phyloP scores from a whole-genome alignment of 1,140 invertebrate genomes.

The Tigriopus japonicus region DNA sequence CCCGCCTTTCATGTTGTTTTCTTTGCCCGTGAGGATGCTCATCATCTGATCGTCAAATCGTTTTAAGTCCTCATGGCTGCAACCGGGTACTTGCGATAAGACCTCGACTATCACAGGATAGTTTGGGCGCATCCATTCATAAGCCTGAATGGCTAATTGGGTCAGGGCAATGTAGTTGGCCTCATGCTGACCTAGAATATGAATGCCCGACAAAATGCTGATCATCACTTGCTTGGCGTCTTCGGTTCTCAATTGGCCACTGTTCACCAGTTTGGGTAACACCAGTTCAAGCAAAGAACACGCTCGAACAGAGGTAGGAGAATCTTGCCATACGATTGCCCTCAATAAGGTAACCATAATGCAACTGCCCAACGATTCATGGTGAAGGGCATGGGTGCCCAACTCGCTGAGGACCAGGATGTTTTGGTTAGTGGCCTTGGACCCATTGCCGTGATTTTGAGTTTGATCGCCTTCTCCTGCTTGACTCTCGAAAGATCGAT shows the following conservation, averaged over 20 bases:
- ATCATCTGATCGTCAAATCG: constrained; percentile 64
- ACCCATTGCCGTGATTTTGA: constrained; percentile 33
- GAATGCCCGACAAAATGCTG: constrained; percentile 21
- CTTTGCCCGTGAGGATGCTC: constrained; percentile 33
- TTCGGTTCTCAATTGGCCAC: constrained; percentile 28
- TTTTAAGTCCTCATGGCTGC: constrained; percentile 50
- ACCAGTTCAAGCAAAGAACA: constrained; percentile 45
- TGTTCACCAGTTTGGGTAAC: constrained; percentile 30
- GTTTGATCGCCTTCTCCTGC: constrained; percentile 37
- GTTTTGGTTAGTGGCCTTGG: constrained; percentile 17
- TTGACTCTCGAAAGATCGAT: constrained; percentile 38
- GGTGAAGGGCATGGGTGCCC: constrained; percentile 41
- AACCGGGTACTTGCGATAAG: constrained; percentile 42
- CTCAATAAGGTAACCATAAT: constrained; percentile 29
- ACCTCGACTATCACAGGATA: constrained; percentile 42
- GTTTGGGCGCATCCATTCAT: constrained; percentile 53
- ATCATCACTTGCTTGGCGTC: constrained; percentile 28
- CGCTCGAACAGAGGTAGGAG: constrained; percentile 51
- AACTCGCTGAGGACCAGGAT: constrained; percentile 43
- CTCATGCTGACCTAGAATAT: constrained; percentile 50
- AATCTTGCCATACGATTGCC: constrained; percentile 68
- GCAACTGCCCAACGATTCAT: constrained; percentile 38
- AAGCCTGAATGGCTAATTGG: constrained; percentile 49
- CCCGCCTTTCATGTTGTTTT: constrained; percentile 33
- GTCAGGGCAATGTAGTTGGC: constrained; percentile 43